Evolutionary conservation across 2,113 vertebrate species (phyloP), one percentile per base, ranked within the genome.

Genomic region (Perccottus glenii): DNA sequence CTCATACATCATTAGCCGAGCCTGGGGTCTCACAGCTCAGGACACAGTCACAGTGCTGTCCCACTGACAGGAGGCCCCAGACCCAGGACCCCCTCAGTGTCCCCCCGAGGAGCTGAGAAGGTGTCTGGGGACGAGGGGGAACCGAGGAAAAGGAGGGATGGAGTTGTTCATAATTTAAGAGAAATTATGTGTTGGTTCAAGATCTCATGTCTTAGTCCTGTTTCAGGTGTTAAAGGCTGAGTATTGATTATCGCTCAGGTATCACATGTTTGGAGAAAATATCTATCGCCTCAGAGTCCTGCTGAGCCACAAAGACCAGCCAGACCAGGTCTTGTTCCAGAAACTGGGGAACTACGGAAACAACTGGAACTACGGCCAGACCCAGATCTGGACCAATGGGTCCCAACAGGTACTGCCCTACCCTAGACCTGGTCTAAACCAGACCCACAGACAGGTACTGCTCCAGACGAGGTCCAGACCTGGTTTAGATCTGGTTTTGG

Each of bases 321-420:
- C 68, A 77, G 64, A 91, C 85, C 3, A n/a, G 33, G 65, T 86
- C 0, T 3, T 94, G 62, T 97, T 97, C 9, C 67, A 92, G 72
- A 96, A 83, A 84, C 90, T 95, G 53, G 95, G 96, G 60, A 95
- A 97, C 88, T 98, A 96, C 80, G 97, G 97, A 2, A 78, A 94
- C 58, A 87, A 65, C 55, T 99, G 97, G 97, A 94, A 95, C 82
- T 94, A 93, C 4, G 97, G 94, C 40, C 96, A 98, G 90, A 77
- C 95, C 12, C 12, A 55, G 12, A n/a, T 55, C 14, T 9, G 27
- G 4, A 73, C 94, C 92, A 45, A 27, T 27, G 19, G 19, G 19
- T 27, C 19, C 19, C 19, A 27, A 27, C 19, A 27, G 19, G 19
- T 27, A 27, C 19, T 27, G 19, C 19, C 19, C 19, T 27, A 27